Evolutionary conservation across 2,797 vertebrate genomes (phyloP).

Genomic region (Gallirallus australis): DNA sequence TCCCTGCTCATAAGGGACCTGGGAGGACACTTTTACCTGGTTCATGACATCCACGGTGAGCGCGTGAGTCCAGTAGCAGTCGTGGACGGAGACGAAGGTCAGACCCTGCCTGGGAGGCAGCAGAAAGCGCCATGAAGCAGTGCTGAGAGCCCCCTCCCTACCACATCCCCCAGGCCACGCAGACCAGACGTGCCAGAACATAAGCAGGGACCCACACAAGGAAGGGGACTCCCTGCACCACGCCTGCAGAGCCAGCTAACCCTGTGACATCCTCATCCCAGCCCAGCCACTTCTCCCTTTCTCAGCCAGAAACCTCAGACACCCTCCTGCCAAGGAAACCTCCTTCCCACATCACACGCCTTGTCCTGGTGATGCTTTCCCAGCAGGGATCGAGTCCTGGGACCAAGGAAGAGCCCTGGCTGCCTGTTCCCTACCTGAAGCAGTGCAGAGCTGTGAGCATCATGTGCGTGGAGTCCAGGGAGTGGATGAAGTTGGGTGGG

Average conservation of each 20-base stretch:
- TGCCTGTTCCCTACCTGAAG: conserved; percentile 78
- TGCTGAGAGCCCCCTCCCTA: not conserved
- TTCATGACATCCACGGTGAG: conserved; percentile 92
- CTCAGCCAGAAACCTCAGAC: not conserved
- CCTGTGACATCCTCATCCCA: accelerated
- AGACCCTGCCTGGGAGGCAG: conserved; percentile 84
- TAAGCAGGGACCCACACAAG: not conserved
- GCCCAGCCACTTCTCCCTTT: not conserved
- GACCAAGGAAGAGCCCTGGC: not conserved
- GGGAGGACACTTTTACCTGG: conserved; percentile 79
- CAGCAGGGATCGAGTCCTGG: accelerated
- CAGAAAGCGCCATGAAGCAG: not conserved
- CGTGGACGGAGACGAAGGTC: conserved; percentile 95
- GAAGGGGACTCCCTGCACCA: not conserved
- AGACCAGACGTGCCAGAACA: too few relatives aligned
- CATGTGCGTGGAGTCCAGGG: conserved; percentile 97
- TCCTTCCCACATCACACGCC: accelerated
- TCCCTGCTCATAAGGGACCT: not conserved
- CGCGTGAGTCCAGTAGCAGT: conserved; percentile 98
- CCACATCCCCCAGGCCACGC: accelerated
- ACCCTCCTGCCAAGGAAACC: not conserved
- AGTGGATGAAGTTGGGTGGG: conserved; percentile 98
- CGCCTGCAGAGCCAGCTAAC: accelerated
- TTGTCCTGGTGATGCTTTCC: not conserved
- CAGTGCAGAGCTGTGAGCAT: conserved; percentile 96